Conservation (phyloP, 2,113 vertebrate genomes). For the Psammodynastes pulverulentus region DNA sequence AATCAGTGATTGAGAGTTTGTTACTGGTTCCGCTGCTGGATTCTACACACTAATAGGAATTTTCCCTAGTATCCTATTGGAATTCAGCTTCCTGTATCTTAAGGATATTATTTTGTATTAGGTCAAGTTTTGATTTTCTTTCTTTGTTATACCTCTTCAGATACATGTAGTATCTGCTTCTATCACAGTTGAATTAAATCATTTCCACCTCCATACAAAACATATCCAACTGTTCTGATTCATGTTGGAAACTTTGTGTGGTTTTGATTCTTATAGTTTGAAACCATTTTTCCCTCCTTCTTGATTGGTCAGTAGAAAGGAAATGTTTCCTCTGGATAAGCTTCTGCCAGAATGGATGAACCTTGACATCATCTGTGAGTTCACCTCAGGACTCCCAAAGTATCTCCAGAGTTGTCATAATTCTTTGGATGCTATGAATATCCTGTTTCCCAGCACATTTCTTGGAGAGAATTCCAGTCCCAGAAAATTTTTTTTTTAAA, state of each 20-base stretch:
- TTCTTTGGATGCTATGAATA: constrained; percentile 5
- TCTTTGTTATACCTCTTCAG: not conserved
- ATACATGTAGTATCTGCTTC: not conserved
- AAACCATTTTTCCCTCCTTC: not conserved
- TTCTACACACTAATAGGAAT: not conserved
- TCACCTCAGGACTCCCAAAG: not conserved
- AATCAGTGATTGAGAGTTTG: not conserved
- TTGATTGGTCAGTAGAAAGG: no score
- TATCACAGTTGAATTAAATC: not conserved
- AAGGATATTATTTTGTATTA: not conserved
- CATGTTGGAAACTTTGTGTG: not conserved
- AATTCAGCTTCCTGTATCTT: not conserved
- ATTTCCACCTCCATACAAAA: not conserved
- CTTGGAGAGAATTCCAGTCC: not conserved
- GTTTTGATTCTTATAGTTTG: not conserved
- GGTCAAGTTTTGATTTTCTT: not conserved
- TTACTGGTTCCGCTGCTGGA: not conserved
- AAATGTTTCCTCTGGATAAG: not conserved
- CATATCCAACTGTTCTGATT: not conserved
- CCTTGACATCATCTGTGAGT: not conserved
- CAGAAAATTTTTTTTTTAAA: not conserved
- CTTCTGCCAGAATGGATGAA: not conserved
- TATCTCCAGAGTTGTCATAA: constrained; percentile 2
- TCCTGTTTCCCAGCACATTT: not conserved
- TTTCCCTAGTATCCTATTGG: not conserved